phyloP scores from a whole-genome alignment of 1,140 invertebrate species.

The Calephelis virginiensis region DNA sequence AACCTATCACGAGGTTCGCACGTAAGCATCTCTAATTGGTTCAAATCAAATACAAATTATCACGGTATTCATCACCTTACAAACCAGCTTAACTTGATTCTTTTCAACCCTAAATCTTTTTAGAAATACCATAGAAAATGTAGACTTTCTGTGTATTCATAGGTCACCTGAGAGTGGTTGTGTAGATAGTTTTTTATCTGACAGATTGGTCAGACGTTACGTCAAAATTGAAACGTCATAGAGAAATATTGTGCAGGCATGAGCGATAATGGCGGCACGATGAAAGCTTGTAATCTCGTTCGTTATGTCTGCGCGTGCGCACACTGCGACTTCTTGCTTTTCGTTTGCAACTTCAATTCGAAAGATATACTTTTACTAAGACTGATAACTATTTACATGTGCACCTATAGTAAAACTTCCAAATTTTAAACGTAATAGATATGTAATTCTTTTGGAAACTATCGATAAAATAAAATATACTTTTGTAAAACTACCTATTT shows the following conservation, averaged over 20 bases:
- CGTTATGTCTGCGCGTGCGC: constrained; percentile 53
- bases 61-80: constrained; percentile 42
- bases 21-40: constrained; percentile 75
- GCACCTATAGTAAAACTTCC: too few relatives aligned
- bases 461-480: too few relatives aligned
- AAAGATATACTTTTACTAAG: background rate
- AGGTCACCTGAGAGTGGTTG: constrained; percentile 35
- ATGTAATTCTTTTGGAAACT: too few relatives aligned
- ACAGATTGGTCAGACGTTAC: constrained; percentile 35
- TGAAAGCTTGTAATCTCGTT: constrained; percentile 66
- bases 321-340: constrained; percentile 26
- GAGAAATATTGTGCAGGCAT: constrained; percentile 51
- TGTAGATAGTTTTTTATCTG: constrained; percentile 32
- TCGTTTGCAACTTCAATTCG: background rate
- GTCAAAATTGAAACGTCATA: constrained; percentile 71
- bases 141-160: constrained; percentile 19
- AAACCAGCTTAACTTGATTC: constrained; percentile 40
- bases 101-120: constrained; percentile 25
- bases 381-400: too few relatives aligned
- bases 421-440: too few relatives aligned
- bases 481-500: too few relatives aligned
- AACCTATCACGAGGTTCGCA: constrained; percentile 50
- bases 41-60: constrained; percentile 71
- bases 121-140: constrained; percentile 21
- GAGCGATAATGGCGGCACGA: constrained; percentile 51